These are phyloP conservation scores for Rhabdomys pumilio DNA, from an alignment of 2,797 vertebrate species.

Conservation along the genomic window DNA sequence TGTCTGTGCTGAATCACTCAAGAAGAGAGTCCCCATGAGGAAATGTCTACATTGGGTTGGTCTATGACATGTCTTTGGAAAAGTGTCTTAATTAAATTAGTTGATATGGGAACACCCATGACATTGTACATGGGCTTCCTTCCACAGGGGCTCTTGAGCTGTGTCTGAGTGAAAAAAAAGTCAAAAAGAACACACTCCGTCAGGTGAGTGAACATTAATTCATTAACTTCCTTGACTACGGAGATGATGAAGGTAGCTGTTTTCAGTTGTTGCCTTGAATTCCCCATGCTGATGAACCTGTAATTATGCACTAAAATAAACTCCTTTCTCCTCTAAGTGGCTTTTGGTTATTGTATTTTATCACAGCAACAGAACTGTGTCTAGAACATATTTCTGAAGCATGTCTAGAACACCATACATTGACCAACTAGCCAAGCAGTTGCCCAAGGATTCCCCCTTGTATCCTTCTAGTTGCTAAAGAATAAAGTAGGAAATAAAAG, in stretches of 20 bases:
- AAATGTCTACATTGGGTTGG: background rate
- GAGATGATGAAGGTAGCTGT: background rate
- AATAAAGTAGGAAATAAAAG: conserved; percentile 15
- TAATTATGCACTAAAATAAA: background rate
- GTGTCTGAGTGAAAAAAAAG: background rate
- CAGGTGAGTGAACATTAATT: background rate
- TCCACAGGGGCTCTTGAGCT: background rate
- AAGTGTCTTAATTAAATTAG: background rate
- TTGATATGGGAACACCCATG: background rate
- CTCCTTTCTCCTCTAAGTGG: background rate
- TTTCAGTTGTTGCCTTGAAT: background rate
- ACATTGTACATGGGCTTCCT: background rate
- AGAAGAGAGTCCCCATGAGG: background rate
- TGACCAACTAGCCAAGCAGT: background rate
- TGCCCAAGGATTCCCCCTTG: background rate
- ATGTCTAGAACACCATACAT: background rate
- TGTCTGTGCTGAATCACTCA: background rate
- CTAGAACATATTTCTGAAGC: background rate
- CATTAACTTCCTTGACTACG: background rate
- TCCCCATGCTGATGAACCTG: background rate
- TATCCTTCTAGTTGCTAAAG: background rate
- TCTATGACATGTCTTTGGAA: background rate
- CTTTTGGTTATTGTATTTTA: background rate
- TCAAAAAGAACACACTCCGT: too few relatives aligned
- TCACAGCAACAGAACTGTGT: background rate